A percentile compares a stretch with the other conserved stretches of the same genome.
Evolutionary conservation across 2,888 invertebrate species (phyloP).

Genomic region (Tipula confusa): DNA sequence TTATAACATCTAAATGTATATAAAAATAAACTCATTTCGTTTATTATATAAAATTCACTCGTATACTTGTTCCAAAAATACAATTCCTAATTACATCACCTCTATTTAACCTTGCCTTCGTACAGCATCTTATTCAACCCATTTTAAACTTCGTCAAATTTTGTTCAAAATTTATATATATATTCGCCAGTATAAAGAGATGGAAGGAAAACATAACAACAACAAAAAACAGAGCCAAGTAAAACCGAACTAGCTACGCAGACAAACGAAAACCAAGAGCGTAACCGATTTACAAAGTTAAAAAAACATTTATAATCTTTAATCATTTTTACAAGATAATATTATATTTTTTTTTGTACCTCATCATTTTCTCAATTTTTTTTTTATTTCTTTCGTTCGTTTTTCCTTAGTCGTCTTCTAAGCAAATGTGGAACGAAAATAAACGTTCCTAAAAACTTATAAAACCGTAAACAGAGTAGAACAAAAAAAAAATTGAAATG

Average conservation of each 20-base stretch:
- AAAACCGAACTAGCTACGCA: not conserved
- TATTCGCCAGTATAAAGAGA: not conserved
- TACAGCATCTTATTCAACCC: not conserved
- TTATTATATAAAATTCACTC: not conserved
- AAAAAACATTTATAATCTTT: not conserved
- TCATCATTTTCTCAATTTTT: not conserved
- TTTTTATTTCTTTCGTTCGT: not conserved
- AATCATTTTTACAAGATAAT: not conserved
- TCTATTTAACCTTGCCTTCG: not conserved
- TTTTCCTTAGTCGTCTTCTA: not conserved
- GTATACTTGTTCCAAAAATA: not conserved
- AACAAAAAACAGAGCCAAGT: no score
- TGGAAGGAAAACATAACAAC: no score
- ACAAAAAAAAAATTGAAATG: not conserved
- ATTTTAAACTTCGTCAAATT: not conserved
- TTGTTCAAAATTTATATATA: not conserved
- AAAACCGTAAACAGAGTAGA: not conserved
- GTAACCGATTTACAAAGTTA: not conserved
- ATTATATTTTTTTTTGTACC: not conserved
- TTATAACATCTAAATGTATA: not conserved
- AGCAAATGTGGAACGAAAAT: not conserved
- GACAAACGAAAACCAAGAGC: not conserved
- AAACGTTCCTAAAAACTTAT: not conserved
- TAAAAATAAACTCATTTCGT: not conserved
- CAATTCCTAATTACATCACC: not conserved